Percentiles rank a stretch among this genome's conserved stretches.
phyloP scores from a whole-genome alignment of 2,888 invertebrate genomes.

The Anarsia innoxiella region DNA sequence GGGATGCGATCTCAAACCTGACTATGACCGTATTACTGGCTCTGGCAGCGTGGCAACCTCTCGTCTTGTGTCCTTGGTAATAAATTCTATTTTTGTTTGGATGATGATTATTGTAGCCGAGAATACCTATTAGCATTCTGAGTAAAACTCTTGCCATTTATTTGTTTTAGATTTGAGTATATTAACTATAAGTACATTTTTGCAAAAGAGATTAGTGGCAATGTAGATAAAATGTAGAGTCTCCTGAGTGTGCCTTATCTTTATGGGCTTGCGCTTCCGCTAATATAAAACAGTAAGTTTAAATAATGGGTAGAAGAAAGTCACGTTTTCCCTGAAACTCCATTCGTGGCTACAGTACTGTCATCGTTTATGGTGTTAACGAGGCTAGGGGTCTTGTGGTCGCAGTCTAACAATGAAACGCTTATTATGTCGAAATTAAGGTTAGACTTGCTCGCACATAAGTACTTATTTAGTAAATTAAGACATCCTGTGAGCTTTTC shows the following conservation, averaged over 20 bases:
- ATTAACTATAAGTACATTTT: neutral
- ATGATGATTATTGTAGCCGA: neutral
- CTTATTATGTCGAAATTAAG: constrained; percentile 46
- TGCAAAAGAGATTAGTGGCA: constrained; percentile 4
- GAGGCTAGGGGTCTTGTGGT: constrained; percentile 45
- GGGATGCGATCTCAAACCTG: constrained; percentile 19
- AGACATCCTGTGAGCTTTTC: no score
- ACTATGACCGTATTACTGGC: constrained; percentile 2
- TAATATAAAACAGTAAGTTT: constrained; percentile 32
- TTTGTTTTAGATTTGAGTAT: neutral
- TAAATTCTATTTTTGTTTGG: constrained; percentile 2
- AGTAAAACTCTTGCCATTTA: neutral
- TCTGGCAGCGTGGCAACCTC: no score
- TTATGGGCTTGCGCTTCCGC: constrained; percentile 7
- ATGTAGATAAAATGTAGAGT: neutral
- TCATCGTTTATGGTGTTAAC: constrained; percentile 54
- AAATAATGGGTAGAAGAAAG: constrained; percentile 50
- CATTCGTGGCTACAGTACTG: constrained; percentile 45
- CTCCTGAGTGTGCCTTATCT: constrained; percentile 6
- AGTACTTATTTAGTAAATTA: no score
- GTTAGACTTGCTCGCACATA: constrained; percentile 12
- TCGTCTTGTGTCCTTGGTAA: neutral
- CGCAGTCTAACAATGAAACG: constrained; percentile 37
- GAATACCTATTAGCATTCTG: neutral
- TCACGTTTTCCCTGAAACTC: constrained; percentile 50